Conservation (phyloP, 2,797 vertebrate genomes). For the Monodelphis domestica region DNA sequence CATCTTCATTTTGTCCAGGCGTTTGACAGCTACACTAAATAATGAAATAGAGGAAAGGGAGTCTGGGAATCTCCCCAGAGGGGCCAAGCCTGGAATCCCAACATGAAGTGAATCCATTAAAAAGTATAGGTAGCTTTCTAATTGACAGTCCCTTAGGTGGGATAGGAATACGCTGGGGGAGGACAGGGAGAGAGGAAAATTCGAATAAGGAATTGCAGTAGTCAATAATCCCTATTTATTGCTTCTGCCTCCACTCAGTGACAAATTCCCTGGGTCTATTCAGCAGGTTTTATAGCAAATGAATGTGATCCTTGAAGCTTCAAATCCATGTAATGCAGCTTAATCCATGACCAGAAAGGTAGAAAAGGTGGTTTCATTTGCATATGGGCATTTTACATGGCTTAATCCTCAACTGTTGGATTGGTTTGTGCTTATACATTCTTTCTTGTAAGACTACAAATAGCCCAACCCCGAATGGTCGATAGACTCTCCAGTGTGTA, state of each 20-base stretch:
- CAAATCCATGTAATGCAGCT: conserved; percentile 26
- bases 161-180: not conserved
- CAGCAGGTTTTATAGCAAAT: not conserved
- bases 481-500: not conserved
- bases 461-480: conserved; percentile 8
- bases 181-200: not conserved
- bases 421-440: not conserved
- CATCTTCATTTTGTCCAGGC: not conserved
- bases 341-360: conserved; percentile 14
- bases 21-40: not conserved
- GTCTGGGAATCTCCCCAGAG: not conserved
- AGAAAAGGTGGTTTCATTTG: conserved; percentile 30
- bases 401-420: not conserved
- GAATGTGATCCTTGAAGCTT: not conserved
- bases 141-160: not conserved
- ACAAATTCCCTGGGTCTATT: not conserved
- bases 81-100: not conserved
- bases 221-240: not conserved
- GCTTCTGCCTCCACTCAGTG: not conserved
- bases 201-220: not conserved
- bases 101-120: not conserved
- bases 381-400: not conserved
- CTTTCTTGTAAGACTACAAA: conserved; percentile 21
- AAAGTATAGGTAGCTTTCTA: not conserved
- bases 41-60: conserved; percentile 1